Evolutionary conservation across 2,888 invertebrate genomes (phyloP).

Genomic region (Malacosoma neustria): DNA sequence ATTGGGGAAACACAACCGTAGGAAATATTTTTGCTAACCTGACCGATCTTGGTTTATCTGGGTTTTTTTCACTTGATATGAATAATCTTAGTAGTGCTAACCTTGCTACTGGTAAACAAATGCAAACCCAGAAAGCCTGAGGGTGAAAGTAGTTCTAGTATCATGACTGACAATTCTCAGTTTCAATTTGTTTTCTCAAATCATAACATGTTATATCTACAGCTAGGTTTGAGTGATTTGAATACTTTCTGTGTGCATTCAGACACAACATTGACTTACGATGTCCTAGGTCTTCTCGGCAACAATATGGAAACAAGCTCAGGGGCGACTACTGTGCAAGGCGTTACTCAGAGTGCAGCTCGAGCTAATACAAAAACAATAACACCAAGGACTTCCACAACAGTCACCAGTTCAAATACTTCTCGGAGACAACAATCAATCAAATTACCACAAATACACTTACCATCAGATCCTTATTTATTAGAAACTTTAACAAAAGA

Average conservation of each 20-base stretch:
- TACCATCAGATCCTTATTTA: slow-evolving; percentile 84
- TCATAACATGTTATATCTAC: slow-evolving; percentile 92
- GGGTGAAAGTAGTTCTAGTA: slow-evolving; percentile 48
- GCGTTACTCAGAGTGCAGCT: slow-evolving; percentile 38
- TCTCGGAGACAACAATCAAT: slow-evolving; percentile 62
- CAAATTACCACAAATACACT: slow-evolving; percentile 79
- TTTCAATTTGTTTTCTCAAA: slow-evolving; percentile 96
- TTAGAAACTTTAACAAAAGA: slow-evolving; percentile 81
- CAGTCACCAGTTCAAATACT: slow-evolving; percentile 63
- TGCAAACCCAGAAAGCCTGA: slow-evolving; percentile 60
- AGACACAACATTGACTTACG: slow-evolving; percentile 89
- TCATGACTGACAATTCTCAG: slow-evolving; percentile 77
- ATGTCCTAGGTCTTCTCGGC: slow-evolving; percentile 86
- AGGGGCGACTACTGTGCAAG: slow-evolving; percentile 51
- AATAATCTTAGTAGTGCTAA: slow-evolving; percentile 73
- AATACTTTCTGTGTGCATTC: slow-evolving; percentile 91
- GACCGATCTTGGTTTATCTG: slow-evolving; percentile 88
- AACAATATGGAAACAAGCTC: slow-evolving; percentile 78
- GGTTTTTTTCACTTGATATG: slow-evolving; percentile 82
- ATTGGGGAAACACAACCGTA: slow-evolving; percentile 83
- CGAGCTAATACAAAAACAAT: slow-evolving; percentile 56
- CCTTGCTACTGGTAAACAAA: slow-evolving; percentile 52
- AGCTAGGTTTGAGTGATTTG: slow-evolving; percentile 88
- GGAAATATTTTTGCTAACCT: slow-evolving; percentile 93
- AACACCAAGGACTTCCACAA: slow-evolving; percentile 69